These are phyloP conservation scores for Dione vanillae DNA, from an alignment of 2,888 invertebrate species.

Conservation along the genomic window DNA sequence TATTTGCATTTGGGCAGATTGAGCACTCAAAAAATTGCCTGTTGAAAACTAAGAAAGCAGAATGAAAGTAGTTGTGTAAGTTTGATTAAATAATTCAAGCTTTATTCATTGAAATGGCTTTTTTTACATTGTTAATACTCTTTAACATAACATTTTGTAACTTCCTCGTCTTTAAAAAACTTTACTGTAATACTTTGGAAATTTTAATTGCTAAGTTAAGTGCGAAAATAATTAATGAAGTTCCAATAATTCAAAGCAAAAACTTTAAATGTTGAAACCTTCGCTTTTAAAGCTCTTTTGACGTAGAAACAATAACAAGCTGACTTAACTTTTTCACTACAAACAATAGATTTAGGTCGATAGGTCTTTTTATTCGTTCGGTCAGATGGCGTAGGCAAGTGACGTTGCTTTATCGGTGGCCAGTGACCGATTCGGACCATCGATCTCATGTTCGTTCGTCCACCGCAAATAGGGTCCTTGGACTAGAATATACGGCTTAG, in stretches of 20 bases:
- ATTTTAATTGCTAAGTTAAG: constrained; percentile 17
- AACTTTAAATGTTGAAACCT: constrained; percentile 28
- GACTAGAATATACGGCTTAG: constrained; percentile 49
- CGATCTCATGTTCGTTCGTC: constrained; percentile 50
- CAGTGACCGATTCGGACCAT: constrained; percentile 50
- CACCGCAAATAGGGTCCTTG: constrained; percentile 53
- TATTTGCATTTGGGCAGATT: neutral
- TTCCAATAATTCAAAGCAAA: constrained; percentile 29
- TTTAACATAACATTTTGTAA: neutral
- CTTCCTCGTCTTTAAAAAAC: neutral
- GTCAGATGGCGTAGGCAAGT: constrained; percentile 49
- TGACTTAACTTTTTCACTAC: constrained; percentile 42
- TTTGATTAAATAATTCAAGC: constrained; percentile 4
- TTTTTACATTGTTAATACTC: neutral
- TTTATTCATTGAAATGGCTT: neutral
- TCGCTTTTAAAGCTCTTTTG: constrained; percentile 42
- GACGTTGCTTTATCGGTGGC: constrained; percentile 47
- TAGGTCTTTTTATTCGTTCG: constrained; percentile 46
- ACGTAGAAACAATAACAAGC: constrained; percentile 40
- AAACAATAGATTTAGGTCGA: constrained; percentile 45
- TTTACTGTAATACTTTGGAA: constrained; percentile 4
- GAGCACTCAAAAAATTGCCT: constrained; percentile 3
- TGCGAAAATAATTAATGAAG: constrained; percentile 28
- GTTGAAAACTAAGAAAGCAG: constrained; percentile 1
- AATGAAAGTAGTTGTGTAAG: neutral